A percentile compares a stretch with the other conserved stretches of the same genome.
Conservation (phyloP, 2,797 vertebrate species). For the Arrhamphus sclerolepis region DNA sequence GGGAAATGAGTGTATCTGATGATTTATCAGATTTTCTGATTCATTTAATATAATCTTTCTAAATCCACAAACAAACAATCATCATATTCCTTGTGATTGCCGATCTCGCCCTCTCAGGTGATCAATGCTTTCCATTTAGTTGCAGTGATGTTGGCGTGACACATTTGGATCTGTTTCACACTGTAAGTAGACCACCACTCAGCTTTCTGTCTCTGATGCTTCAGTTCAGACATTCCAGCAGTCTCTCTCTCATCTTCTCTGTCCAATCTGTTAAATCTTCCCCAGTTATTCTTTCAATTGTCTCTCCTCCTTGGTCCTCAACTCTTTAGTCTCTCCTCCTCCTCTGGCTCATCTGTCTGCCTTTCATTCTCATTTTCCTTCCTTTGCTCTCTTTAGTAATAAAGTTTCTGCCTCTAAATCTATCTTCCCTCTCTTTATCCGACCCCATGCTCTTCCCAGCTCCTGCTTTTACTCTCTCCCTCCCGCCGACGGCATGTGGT, state of each 20-base stretch:
- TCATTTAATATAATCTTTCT: too few relatives aligned
- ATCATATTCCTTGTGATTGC: too few relatives aligned
- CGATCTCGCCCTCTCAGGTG: neutral
- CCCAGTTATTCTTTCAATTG: conserved; percentile 18
- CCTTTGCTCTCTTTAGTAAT: conserved; percentile 19
- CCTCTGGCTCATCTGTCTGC: conserved; percentile 5
- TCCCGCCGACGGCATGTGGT: conserved; percentile 39
- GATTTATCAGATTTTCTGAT: too few relatives aligned
- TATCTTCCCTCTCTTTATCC: conserved; percentile 29
- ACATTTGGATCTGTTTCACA: conserved; percentile 2
- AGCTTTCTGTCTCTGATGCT: conserved; percentile 30
- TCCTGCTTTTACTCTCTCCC: conserved; percentile 25
- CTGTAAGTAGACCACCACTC: too few relatives aligned
- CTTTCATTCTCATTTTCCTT: conserved; percentile 15
- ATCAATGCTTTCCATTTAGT: conserved; percentile 6
- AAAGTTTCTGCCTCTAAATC: conserved; percentile 16
- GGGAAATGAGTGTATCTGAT: too few relatives aligned
- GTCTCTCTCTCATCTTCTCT: conserved; percentile 43
- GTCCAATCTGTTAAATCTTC: conserved; percentile 48
- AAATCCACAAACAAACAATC: too few relatives aligned
- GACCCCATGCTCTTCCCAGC: conserved; percentile 12
- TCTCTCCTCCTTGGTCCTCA: conserved; percentile 12
- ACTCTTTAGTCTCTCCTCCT: neutral
- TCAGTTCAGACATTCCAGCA: conserved; percentile 11
- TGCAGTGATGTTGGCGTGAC: conserved; percentile 1